These are phyloP conservation scores for Xanthia togata DNA, from an alignment of 2,888 invertebrate species.

Conservation along the genomic window DNA sequence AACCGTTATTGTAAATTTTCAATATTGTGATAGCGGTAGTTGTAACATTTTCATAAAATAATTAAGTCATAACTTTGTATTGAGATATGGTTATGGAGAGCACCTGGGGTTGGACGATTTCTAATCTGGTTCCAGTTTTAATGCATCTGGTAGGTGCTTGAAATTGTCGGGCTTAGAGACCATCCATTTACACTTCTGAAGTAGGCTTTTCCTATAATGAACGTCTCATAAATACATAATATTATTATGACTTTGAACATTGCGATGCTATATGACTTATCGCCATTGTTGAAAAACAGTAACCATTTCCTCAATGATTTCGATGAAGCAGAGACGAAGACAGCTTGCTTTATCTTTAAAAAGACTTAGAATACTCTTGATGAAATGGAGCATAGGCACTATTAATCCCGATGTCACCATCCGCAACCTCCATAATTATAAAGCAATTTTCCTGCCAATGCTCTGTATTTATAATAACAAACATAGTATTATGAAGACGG, in stretches of 20 bases:
- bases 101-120: constrained; percentile 12
- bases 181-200: constrained; percentile 9
- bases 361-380: not conserved
- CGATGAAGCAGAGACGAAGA: not conserved
- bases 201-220: not conserved
- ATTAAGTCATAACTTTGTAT: constrained; percentile 35
- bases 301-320: not conserved
- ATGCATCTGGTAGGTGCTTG: constrained; percentile 4
- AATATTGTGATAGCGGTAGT: constrained; percentile 36
- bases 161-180: not conserved
- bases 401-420: constrained; percentile 18
- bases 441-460: constrained; percentile 1
- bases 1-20: constrained; percentile 53
- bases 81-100: constrained; percentile 19
- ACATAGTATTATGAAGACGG: constrained; percentile 57
- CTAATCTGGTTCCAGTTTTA: not conserved
- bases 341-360: not conserved
- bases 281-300: not conserved
- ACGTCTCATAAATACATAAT: not conserved
- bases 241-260: not conserved
- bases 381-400: not conserved
- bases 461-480: constrained; percentile 51
- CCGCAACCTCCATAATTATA: constrained; percentile 16
- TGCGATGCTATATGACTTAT: not conserved
- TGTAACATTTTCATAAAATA: constrained; percentile 31